These are phyloP conservation scores for Tragelaphus imberbis DNA, from an alignment of 2,113 vertebrate genomes.

Conservation along the genomic window DNA sequence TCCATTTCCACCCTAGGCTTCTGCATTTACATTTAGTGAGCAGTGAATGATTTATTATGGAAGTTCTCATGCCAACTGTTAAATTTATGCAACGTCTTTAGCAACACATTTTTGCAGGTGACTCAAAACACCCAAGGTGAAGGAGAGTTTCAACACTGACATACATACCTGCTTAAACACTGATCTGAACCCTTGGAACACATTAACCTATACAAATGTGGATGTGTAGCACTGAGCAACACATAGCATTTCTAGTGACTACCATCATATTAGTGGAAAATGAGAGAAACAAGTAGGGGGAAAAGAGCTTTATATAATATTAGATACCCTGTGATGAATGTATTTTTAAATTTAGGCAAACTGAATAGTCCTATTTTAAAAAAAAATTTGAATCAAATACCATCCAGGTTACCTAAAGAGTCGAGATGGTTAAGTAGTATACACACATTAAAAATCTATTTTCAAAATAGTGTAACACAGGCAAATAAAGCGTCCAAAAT, in stretches of 20 bases:
- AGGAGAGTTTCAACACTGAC: neutral
- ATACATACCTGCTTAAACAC: neutral
- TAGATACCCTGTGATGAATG: neutral
- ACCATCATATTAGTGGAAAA: neutral
- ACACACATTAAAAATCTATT: neutral
- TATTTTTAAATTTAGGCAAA: neutral
- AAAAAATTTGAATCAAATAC: neutral
- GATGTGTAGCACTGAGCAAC: neutral
- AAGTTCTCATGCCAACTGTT: neutral
- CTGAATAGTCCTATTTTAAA: neutral
- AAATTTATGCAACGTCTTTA: neutral
- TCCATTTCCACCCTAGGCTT: neutral
- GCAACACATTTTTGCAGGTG: neutral
- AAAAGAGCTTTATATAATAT: neutral
- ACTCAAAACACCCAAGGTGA: neutral
- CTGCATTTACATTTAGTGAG: neutral
- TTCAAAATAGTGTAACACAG: neutral
- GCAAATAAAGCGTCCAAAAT: neutral
- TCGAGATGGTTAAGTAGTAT: neutral
- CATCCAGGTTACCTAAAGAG: neutral
- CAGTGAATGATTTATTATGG: neutral
- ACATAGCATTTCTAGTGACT: neutral
- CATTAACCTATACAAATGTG: neutral
- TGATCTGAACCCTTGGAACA: neutral
- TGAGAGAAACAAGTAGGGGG: neutral